phyloP scores from a whole-genome alignment of 2,797 vertebrate species.

The Odontamblyopus lacepedii region DNA sequence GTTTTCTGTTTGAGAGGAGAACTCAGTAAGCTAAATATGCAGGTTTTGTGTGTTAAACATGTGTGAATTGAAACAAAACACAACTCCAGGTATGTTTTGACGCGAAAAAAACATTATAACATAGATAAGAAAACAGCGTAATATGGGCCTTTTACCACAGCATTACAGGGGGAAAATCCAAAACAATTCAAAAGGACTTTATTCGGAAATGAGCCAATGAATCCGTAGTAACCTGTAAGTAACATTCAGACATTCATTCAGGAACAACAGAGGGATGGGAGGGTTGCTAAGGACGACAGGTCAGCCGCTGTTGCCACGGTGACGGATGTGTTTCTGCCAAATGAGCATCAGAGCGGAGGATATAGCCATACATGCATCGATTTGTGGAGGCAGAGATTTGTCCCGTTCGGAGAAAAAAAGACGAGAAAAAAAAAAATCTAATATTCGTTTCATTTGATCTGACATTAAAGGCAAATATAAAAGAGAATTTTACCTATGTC shows the following conservation, averaged over 20 bases:
- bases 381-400: too few species aligned
- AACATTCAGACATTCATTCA: background rate
- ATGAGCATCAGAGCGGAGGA: slow-evolving; percentile 1
- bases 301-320: slow-evolving; percentile 9
- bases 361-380: background rate
- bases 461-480: too few species aligned
- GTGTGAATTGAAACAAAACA: too few species aligned
- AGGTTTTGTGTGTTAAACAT: too few species aligned
- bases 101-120: too few species aligned
- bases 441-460: background rate
- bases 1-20: too few species aligned
- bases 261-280: background rate
- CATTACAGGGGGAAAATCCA: background rate
- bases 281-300: slow-evolving; percentile 1
- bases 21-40: too few species aligned
- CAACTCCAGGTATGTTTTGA: too few species aligned
- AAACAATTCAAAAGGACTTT: background rate
- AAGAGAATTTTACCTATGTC: too few species aligned
- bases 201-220: background rate
- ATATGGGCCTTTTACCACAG: too few species aligned
- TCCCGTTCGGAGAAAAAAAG: background rate
- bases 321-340: slow-evolving; percentile 1
- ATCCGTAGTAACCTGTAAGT: background rate
- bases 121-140: too few species aligned
- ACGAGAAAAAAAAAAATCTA: background rate